These are phyloP conservation scores for Ornithoptera alexandrae DNA, from an alignment of 2,888 invertebrate genomes.

Conservation along the genomic window DNA sequence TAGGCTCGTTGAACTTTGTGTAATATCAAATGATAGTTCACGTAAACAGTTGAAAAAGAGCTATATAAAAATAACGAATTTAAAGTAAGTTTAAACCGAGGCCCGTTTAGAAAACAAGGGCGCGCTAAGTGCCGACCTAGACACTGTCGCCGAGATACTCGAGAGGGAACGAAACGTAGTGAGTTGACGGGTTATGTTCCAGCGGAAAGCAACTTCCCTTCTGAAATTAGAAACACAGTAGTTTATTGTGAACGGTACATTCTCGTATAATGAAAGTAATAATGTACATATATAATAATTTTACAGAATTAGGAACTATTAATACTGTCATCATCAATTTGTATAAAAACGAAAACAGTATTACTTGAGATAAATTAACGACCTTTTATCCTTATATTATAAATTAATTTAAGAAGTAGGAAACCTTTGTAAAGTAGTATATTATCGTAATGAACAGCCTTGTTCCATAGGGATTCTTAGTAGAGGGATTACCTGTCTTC, in stretches of 20 bases:
- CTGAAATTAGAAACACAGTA: conserved; percentile 3
- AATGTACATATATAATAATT: too few species aligned
- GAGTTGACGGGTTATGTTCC: conserved; percentile 12
- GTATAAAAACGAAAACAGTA: too few species aligned
- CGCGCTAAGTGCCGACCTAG: conserved; percentile 18
- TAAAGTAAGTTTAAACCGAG: conserved; percentile 10
- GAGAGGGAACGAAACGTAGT: conserved; percentile 8
- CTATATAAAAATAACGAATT: conserved; percentile 4
- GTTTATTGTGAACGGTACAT: background rate
- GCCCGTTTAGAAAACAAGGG: conserved; percentile 17
- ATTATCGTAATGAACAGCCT: too few species aligned
- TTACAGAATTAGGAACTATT: too few species aligned
- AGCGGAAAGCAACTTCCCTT: conserved; percentile 5
- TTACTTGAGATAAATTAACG: too few species aligned
- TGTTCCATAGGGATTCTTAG: too few species aligned
- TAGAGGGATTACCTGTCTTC: too few species aligned
- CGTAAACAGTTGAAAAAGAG: background rate
- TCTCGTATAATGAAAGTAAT: background rate
- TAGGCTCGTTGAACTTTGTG: too few species aligned
- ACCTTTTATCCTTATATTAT: too few species aligned
- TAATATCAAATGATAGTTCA: background rate
- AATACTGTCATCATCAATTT: too few species aligned
- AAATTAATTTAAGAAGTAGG: too few species aligned
- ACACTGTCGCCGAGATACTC: conserved; percentile 14
- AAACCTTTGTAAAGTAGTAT: too few species aligned